These are phyloP conservation scores for Carassius gibelio DNA, from an alignment of 2,113 vertebrate species.

Conservation along the genomic window DNA sequence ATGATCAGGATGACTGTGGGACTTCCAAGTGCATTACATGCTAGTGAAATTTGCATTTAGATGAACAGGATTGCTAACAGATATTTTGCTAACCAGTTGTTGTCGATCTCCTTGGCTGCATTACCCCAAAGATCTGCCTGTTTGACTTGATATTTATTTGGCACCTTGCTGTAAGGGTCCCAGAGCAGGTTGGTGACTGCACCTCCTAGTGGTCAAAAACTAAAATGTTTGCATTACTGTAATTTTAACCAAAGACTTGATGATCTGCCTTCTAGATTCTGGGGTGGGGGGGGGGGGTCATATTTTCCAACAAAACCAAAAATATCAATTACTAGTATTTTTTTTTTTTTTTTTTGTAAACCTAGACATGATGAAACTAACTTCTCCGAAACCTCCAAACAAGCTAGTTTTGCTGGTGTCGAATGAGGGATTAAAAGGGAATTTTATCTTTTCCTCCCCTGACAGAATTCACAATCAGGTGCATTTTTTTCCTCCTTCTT, in stretches of 20 bases:
- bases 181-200: neutral
- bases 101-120: neutral
- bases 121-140: neutral
- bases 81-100: neutral
- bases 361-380: constrained; percentile 12
- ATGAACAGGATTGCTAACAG: neutral
- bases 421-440: constrained; percentile 9
- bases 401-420: neutral
- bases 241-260: neutral
- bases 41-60: neutral
- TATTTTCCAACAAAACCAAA: neutral
- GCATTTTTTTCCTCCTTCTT: constrained; percentile 18
- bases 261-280: neutral
- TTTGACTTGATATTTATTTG: neutral
- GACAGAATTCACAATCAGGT: constrained; percentile 10
- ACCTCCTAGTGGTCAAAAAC: neutral
- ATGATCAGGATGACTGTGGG: neutral
- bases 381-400: constrained; percentile 2
- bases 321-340: neutral
- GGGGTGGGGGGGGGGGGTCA: neutral
- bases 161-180: neutral
- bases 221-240: neutral
- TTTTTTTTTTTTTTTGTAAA: neutral
- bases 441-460: neutral
- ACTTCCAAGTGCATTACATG: neutral